Evolutionary conservation across 2,888 invertebrate species (phyloP).

Genomic region (Malacosoma neustria): DNA sequence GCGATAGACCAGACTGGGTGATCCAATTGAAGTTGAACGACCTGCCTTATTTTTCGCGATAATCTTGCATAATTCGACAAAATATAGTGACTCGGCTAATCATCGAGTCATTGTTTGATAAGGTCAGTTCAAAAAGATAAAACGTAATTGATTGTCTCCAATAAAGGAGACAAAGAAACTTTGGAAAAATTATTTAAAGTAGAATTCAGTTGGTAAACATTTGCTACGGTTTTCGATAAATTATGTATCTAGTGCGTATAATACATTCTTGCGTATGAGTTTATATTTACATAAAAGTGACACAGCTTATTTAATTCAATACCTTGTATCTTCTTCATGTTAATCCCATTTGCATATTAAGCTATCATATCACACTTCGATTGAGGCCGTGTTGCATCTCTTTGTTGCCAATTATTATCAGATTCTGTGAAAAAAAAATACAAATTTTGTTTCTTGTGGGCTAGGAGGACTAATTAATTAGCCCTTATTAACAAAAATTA

Average conservation of each 20-base stretch:
- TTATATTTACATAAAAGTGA: neutral
- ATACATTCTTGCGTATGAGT: neutral
- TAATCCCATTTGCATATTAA: no score
- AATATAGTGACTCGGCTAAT: constrained; percentile 19
- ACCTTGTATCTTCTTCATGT: no score
- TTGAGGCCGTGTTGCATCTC: no score
- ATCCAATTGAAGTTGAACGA: constrained; percentile 48
- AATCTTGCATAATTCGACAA: constrained; percentile 35
- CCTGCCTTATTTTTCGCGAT: constrained; percentile 32
- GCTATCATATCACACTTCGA: no score
- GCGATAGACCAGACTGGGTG: constrained; percentile 33
- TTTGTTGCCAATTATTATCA: no score
- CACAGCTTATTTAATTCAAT: neutral
- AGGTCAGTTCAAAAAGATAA: constrained; percentile 20
- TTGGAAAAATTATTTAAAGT: neutral
- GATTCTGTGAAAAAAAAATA: no score
- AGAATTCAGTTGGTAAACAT: neutral
- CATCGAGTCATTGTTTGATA: constrained; percentile 40
- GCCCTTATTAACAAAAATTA: no score
- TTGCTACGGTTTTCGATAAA: neutral
- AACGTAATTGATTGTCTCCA: constrained; percentile 15
- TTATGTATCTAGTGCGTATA: neutral
- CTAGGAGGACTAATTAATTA: no score
- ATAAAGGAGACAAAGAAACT: constrained; percentile 9
- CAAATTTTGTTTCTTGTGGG: no score